Evolutionary conservation across 30 jellyfish, hydroid and myxozoan species (phyloP).

Genomic region (Pseudorhiza aurosa): DNA sequence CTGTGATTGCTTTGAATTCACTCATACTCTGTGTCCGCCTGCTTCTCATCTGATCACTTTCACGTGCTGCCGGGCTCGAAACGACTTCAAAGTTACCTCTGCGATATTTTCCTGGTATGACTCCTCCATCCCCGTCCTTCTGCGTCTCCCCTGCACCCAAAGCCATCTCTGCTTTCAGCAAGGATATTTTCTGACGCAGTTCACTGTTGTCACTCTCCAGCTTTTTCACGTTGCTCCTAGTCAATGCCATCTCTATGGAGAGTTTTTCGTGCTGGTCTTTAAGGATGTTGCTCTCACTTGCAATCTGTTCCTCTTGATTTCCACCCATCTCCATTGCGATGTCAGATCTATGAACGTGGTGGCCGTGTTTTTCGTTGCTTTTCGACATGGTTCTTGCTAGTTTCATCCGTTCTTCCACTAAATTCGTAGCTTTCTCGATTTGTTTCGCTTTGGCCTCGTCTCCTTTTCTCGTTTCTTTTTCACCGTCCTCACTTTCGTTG

Average conservation of each 20-base stretch:
- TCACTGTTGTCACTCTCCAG: constrained; percentile 62
- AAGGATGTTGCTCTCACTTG: not conserved
- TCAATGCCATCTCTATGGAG: constrained; percentile 66
- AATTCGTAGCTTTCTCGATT: constrained; percentile 5
- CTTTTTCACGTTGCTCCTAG: constrained; percentile 52
- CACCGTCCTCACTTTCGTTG: not conserved
- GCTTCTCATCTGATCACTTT: not conserved
- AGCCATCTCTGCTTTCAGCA: constrained; percentile 61
- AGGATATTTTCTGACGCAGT: constrained; percentile 47
- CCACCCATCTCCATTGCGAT: not conserved
- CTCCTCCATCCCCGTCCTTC: constrained; percentile 41
- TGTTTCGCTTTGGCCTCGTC: not conserved
- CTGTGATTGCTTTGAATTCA: constrained; percentile 9
- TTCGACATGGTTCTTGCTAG: constrained; percentile 10
- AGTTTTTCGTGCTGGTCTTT: constrained; percentile 54
- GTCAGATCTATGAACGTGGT: not conserved
- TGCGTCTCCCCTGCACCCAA: constrained; percentile 28
- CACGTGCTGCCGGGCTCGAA: constrained; percentile 8
- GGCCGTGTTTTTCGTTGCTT: not conserved
- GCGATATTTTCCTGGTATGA: constrained; percentile 61
- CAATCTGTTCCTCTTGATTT: not conserved
- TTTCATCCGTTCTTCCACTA: constrained; percentile 20
- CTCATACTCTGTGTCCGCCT: constrained; percentile 48
- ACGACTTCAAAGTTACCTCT: constrained; percentile 73
- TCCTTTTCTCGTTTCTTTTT: not conserved